Conservation (phyloP, 2,797 vertebrate genomes). For the Squalus acanthias region DNA sequence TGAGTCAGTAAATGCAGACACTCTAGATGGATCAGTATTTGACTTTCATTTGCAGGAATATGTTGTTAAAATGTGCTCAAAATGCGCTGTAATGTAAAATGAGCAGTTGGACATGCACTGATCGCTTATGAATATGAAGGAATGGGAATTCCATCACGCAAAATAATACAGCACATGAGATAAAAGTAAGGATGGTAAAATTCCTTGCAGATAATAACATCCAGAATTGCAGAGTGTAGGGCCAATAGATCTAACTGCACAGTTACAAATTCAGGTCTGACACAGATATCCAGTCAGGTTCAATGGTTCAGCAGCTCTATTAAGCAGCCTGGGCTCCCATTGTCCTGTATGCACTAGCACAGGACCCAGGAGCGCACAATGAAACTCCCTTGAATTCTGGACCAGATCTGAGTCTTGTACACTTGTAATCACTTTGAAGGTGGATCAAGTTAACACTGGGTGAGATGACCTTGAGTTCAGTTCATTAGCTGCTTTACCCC, state of each 20-base stretch:
- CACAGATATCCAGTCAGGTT: neutral
- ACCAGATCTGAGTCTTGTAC: neutral
- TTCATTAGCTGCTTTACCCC: neutral
- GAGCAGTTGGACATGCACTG: neutral
- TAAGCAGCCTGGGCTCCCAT: neutral
- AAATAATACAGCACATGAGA: neutral
- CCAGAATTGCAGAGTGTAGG: neutral
- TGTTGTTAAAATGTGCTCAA: neutral
- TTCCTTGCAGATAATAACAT: neutral
- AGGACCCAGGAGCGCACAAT: neutral
- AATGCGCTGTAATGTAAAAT: neutral
- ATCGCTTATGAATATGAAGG: neutral
- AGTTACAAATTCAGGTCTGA: neutral
- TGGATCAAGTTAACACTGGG: neutral
- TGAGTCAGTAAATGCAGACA: slow-evolving; percentile 52
- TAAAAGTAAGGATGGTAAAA: neutral
- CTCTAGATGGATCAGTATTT: neutral
- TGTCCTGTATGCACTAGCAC: neutral
- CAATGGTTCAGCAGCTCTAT: neutral
- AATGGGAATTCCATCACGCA: neutral
- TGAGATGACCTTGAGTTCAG: neutral
- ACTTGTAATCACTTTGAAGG: neutral
- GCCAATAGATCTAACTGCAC: neutral
- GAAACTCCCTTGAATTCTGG: neutral
- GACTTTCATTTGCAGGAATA: neutral